Percentiles rank a stretch among this genome's conserved stretches.
Conservation (phyloP, 1,140 invertebrate genomes). For the Watersipora subatra region DNA sequence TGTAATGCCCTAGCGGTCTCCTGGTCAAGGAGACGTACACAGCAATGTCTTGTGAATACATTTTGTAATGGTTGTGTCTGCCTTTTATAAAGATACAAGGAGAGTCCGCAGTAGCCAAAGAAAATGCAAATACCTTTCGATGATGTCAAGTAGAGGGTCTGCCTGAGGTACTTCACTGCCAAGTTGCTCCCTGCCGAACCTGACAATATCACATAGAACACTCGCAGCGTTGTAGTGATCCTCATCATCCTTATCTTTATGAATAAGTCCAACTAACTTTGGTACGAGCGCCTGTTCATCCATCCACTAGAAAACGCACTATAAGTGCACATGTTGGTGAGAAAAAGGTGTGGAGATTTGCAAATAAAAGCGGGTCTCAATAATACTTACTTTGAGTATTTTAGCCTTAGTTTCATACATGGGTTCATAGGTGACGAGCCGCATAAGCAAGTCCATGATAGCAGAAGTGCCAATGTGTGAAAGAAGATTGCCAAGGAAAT, state of each 20-base stretch:
- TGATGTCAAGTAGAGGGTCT: conserved; percentile 52
- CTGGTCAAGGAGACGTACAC: no score
- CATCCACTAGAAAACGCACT: conserved; percentile 60
- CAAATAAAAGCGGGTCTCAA: neutral
- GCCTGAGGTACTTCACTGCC: conserved; percentile 47
- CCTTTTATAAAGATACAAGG: no score
- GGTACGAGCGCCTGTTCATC: conserved; percentile 71
- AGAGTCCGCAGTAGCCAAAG: no score
- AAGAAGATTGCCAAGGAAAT: conserved; percentile 70
- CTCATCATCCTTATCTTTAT: conserved; percentile 56
- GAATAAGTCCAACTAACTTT: conserved; percentile 62
- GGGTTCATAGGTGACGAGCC: conserved; percentile 72
- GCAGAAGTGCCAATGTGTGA: conserved; percentile 83
- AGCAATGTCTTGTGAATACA: no score
- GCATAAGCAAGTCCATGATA: conserved; percentile 81
- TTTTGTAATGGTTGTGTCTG: no score
- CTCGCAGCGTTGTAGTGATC: conserved; percentile 63
- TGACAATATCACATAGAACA: conserved; percentile 66
- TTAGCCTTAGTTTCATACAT: conserved; percentile 60
- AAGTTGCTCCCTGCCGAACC: conserved; percentile 50
- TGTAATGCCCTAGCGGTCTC: no score
- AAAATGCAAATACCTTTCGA: conserved; percentile 69
- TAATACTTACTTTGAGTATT: conserved; percentile 59
- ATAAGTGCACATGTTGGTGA: neutral
- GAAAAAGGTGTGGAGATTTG: neutral